These are phyloP conservation scores for Ctenopoma kingsleyae DNA, from an alignment of 2,797 vertebrate genomes.

Conservation along the genomic window DNA sequence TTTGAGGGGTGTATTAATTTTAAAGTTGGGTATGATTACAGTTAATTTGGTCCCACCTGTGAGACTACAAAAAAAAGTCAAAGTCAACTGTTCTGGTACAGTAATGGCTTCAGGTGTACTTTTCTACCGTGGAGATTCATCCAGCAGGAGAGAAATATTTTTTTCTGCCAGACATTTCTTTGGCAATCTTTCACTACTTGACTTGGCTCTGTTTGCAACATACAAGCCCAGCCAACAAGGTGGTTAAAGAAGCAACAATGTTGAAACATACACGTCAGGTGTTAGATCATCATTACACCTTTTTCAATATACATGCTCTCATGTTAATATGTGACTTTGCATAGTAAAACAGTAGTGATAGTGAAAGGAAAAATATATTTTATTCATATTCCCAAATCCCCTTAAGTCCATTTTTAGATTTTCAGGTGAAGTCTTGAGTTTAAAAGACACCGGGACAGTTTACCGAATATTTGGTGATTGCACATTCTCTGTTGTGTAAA, in stretches of 20 bases:
- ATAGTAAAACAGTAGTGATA: neutral
- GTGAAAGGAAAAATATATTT: neutral
- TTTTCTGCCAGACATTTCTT: conserved; percentile 83
- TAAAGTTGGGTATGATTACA: conserved; percentile 64
- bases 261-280: conserved; percentile 65
- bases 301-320: conserved; percentile 23
- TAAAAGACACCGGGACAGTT: conserved; percentile 24
- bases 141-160: conserved; percentile 74
- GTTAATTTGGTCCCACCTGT: conserved; percentile 69
- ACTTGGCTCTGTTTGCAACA: conserved; percentile 74
- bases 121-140: conserved; percentile 76
- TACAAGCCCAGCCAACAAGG: conserved; percentile 74
- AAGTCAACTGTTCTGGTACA: conserved; percentile 77
- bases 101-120: conserved; percentile 80
- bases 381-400: neutral
- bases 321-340: neutral
- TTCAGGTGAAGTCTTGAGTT: conserved; percentile 13
- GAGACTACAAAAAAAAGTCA: conserved; percentile 65
- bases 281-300: conserved; percentile 58
- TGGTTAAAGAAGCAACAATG: conserved; percentile 75
- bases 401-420: conserved; percentile 1
- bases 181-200: conserved; percentile 80
- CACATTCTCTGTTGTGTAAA: conserved; percentile 46
- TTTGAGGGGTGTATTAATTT: conserved; percentile 42
- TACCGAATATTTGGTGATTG: conserved; percentile 31